These are phyloP conservation scores for Notoglanidium macrostoma DNA, from an alignment of 2,797 vertebrate species.

Conservation along the genomic window DNA sequence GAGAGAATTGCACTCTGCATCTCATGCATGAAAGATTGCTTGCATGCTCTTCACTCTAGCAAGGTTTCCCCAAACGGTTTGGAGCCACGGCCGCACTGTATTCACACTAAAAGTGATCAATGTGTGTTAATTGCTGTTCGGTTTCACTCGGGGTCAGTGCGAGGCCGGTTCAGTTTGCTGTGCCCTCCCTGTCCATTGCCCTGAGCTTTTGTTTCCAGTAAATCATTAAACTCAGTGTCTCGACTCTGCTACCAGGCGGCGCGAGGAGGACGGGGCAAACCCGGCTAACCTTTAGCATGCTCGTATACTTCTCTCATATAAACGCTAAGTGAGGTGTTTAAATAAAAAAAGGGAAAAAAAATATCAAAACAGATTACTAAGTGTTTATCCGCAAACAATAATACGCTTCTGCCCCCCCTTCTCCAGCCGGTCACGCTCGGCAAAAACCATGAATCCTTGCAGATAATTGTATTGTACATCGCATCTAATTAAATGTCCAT, in stretches of 20 bases:
- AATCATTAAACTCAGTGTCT: slow-evolving; percentile 48
- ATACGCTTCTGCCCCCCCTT: slow-evolving; percentile 46
- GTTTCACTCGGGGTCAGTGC: slow-evolving; percentile 34
- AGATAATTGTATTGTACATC: slow-evolving; percentile 75
- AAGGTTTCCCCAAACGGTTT: not conserved
- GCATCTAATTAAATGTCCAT: slow-evolving; percentile 78
- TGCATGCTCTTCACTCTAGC: slow-evolving; percentile 8
- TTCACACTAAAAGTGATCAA: slow-evolving; percentile 54
- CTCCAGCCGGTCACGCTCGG: slow-evolving; percentile 10
- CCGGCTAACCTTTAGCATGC: not conserved
- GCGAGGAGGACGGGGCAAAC: not conserved
- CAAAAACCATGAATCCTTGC: slow-evolving; percentile 65
- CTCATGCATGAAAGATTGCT: slow-evolving; percentile 41
- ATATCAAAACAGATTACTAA: not conserved
- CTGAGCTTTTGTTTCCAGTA: slow-evolving; percentile 48
- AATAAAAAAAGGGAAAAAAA: not conserved
- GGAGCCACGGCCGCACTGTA: slow-evolving; percentile 1
- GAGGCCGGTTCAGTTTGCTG: slow-evolving; percentile 35
- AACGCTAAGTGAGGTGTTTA: not conserved
- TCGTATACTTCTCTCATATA: not conserved
- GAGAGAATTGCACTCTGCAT: slow-evolving; percentile 61
- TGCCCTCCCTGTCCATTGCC: slow-evolving; percentile 13
- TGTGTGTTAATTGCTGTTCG: slow-evolving; percentile 55
- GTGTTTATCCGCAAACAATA: slow-evolving; percentile 56
- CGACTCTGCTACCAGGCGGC: slow-evolving; percentile 30